phyloP scores from a whole-genome alignment of 1,140 invertebrate species.

The Aradophagus sp. region DNA sequence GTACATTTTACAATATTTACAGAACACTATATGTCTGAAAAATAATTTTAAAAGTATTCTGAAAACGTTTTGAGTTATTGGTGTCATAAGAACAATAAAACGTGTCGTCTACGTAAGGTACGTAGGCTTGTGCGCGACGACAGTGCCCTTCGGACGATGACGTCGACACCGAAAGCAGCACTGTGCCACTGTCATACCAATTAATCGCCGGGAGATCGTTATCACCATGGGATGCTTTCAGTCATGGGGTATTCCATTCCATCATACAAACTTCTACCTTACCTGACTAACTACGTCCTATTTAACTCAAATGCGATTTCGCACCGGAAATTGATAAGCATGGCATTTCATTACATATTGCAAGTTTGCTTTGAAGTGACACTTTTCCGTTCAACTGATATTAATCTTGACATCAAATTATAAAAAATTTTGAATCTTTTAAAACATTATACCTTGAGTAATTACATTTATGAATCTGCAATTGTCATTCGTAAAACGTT shows the following conservation, averaged over 20 bases:
- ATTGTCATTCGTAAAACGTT: no score
- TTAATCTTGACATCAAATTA: no score
- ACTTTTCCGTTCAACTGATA: no score
- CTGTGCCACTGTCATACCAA: conserved; percentile 72
- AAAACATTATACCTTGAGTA: no score
- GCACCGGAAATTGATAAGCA: conserved; percentile 47
- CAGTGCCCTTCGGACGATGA: conserved; percentile 41
- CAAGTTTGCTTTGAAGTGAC: no score
- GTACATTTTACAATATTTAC: no score
- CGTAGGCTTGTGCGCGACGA: conserved; percentile 54
- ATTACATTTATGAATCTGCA: no score
- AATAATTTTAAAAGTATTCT: no score
- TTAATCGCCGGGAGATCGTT: conserved; percentile 73
- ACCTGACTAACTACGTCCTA: conserved; percentile 40
- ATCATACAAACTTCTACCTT: conserved; percentile 39
- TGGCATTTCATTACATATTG: conserved; percentile 46
- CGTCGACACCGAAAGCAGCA: conserved; percentile 58
- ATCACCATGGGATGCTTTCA: conserved; percentile 72
- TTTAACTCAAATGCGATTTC: conserved; percentile 46
- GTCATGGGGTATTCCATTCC: conserved; percentile 64
- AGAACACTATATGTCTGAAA: no score
- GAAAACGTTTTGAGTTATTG: no score
- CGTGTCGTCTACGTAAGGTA: conserved; percentile 53
- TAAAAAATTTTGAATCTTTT: no score
- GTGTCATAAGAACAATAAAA: no score